Evolutionary conservation across 1,140 invertebrate species (phyloP), one percentile per base, ranked within the genome.

Genomic region (Streblospio benedicti): DNA sequence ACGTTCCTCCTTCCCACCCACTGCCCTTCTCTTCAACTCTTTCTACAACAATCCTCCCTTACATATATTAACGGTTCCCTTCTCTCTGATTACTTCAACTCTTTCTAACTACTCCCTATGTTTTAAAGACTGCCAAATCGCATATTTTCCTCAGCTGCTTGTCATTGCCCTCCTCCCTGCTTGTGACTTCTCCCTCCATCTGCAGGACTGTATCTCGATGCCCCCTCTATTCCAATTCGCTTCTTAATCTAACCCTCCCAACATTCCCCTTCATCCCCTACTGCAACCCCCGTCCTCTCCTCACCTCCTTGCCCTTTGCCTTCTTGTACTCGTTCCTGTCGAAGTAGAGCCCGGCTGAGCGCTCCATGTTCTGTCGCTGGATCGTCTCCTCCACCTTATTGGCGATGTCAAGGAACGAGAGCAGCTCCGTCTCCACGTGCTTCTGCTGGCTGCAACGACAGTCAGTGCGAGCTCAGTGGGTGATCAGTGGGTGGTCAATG

Each of bases 341-440:
- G 53, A 71, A 71, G 2, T 64, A 63, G 5, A 70, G 57, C 30
- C 68, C 70, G 23, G 65, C 55, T 35, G 45, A 23, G 69, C 64
- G 1, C 60, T 44, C 64, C 65, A 61, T 9, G 59, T 33, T 18
- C 53, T 63, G 50, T 28, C 65, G 54, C 2, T 50, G 44, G 0
- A 28, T 52, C 3, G 57, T 59, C 1, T 65, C 56, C 16, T 66
- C 65, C 5, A 69, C 66, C 18, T 70, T 67, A 14, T 67, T 63
- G 0, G 69, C 68, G 12, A 71, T 67, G 41, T 71, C 70, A 9
- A 67, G 63, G 49, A 71, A 71, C 1, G 68, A 66, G 32, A 69
- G 69, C 20, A 71, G 52, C 51, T 71, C 68, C 51, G 64, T 57
- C 51, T n/a, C n/a, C n/a, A n/a, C n/a, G n/a, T n/a, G n/a, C n/a